Evolutionary conservation across 2,888 invertebrate species (phyloP).

Genomic region (Orchestes rusci): DNA sequence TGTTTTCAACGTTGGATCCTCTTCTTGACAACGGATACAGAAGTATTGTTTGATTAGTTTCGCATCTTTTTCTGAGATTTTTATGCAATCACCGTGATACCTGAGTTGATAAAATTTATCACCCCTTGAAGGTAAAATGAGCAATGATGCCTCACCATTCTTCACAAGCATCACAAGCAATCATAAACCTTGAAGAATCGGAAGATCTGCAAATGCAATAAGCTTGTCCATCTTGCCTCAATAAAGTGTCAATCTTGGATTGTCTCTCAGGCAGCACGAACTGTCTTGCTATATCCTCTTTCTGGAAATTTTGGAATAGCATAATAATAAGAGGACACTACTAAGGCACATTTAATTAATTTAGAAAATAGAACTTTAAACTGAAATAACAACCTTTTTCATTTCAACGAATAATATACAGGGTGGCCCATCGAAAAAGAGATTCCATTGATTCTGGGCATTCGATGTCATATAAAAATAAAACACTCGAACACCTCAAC

Average conservation of each 20-base stretch:
- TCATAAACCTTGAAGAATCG: slow-evolving; percentile 94
- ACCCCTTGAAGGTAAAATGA: background rate
- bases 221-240: slow-evolving; percentile 84
- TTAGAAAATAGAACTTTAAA: too few species aligned
- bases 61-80: slow-evolving; percentile 87
- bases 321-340: too few species aligned
- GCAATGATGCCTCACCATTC: slow-evolving; percentile 79
- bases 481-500: too few species aligned
- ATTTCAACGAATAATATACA: too few species aligned
- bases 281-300: slow-evolving; percentile 84
- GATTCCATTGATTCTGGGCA: too few species aligned
- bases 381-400: too few species aligned
- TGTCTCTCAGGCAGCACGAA: slow-evolving; percentile 84
- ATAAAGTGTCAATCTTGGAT: slow-evolving; percentile 79
- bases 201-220: slow-evolving; percentile 94
- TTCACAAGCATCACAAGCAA: slow-evolving; percentile 94
- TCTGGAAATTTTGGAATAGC: too few species aligned
- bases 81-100: slow-evolving; percentile 96
- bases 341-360: too few species aligned
- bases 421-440: too few species aligned
- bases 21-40: slow-evolving; percentile 77
- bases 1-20: slow-evolving; percentile 71
- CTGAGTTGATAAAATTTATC: slow-evolving; percentile 26
- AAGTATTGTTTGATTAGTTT: slow-evolving; percentile 91
- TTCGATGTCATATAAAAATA: too few species aligned